These are phyloP conservation scores for Halcyon badia DNA, from an alignment of 2,797 vertebrate genomes.

Conservation along the genomic window DNA sequence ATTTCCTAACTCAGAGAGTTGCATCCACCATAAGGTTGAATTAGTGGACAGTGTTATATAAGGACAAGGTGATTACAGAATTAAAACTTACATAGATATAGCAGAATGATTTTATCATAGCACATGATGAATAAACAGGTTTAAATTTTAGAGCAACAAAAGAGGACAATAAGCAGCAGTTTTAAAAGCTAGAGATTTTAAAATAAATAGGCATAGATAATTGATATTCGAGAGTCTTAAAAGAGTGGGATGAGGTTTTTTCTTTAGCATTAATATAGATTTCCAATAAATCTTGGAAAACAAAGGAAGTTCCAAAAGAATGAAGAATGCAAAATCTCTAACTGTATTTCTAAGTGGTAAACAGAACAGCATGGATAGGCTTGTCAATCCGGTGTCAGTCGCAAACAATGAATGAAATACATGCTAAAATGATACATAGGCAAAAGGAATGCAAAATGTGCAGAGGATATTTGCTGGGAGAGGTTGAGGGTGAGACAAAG, in stretches of 20 bases:
- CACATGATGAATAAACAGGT: not conserved
- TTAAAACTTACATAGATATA: not conserved
- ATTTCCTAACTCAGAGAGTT: not conserved
- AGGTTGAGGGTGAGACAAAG: not conserved
- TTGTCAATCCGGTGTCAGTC: not conserved
- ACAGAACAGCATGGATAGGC: not conserved
- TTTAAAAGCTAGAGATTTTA: not conserved
- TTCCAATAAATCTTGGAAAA: slow-evolving; percentile 48
- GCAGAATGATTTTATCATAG: not conserved
- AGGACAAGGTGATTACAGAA: not conserved
- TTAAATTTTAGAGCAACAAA: not conserved
- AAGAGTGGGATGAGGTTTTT: not conserved
- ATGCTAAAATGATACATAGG: not conserved
- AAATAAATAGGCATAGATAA: slow-evolving; percentile 30
- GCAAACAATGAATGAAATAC: slow-evolving; percentile 6
- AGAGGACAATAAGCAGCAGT: not conserved
- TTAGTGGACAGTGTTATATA: not conserved
- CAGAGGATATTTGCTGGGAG: not conserved
- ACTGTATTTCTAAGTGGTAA: slow-evolving; percentile 30
- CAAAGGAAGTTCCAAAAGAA: slow-evolving; percentile 43
- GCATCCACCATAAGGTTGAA: not conserved
- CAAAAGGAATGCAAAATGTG: not conserved
- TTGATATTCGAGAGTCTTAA: not conserved
- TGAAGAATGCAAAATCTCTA: slow-evolving; percentile 7
- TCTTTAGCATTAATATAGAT: slow-evolving; percentile 17